Base-by-base conservation (phyloP, 2,888 invertebrate species). In the Anarsia innoxiella region DNA sequence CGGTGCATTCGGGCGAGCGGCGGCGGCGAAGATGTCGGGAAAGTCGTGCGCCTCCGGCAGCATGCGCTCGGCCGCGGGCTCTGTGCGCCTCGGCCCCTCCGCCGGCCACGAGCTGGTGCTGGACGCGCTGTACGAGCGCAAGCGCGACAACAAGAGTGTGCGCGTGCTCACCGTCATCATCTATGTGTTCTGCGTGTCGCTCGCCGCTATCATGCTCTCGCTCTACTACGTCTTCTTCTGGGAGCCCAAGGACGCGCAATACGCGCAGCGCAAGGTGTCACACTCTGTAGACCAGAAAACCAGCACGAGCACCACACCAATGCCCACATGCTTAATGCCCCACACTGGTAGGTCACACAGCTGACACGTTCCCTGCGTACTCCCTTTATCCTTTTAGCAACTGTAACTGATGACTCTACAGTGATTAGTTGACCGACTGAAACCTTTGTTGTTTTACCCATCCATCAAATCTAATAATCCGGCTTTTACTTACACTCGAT, bases 151-250 rank as follows among this genome's bases (percentile, higher is more conserved):
- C 77, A 95, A 96, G 85, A 89, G 93, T 76, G 91, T 96, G 48
- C 90, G 96, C 49, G 93, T 97, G 55, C 88, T 97, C 61, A 97
- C 97, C 12, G 97, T 97, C 51, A 89, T 96, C 59, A 94, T 96
- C 36, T 97, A 97, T 83, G 92, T 97, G 51, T 91, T 97, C 74
- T 94, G 95, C 70, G 97, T 97, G 54, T 97, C 96, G 29, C 87
- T 96, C 62, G 96, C 96, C 12, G 97, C 96, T 35, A 95, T 96
- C 59, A 93, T 96, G 87, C 88, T 97, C 48, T 96, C 96, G 9
- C 88, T 96, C 35, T 97, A 97, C 86, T 97, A 97, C 86, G 92
- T 95, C 57, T 93, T 96, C 82, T 89, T 97, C 70, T 97, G 97
- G 96, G 92, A 95, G 75, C 95, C 96, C 12, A 90, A 82, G 75